Conservation (phyloP, 2,113 vertebrate genomes). For the Trichechus manatus region DNA sequence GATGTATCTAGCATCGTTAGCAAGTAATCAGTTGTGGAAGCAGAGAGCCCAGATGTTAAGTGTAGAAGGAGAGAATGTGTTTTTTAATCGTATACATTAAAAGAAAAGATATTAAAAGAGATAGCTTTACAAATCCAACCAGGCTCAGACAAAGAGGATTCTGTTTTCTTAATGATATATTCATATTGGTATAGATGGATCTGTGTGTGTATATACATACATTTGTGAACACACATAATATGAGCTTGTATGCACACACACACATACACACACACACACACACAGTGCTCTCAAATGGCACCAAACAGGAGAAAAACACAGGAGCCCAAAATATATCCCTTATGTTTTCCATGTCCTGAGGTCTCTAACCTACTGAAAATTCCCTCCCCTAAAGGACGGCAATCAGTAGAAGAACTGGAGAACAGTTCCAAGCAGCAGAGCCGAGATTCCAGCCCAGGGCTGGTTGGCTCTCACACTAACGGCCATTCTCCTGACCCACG, state of each 20-base stretch:
- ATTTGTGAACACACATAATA: background rate
- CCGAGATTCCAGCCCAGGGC: background rate
- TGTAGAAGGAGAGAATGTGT: background rate
- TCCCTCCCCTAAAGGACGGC: background rate
- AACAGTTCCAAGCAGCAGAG: background rate
- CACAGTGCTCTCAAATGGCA: background rate
- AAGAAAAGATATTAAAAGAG: slow-evolving; percentile 13
- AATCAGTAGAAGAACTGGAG: background rate
- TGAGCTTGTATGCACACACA: background rate
- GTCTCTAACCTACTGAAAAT: background rate
- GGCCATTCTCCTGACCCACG: background rate
- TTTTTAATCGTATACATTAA: background rate
- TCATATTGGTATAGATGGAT: background rate
- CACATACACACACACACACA: background rate
- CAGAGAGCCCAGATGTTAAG: background rate
- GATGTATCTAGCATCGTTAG: background rate
- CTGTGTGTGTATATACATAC: background rate
- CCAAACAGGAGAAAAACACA: background rate
- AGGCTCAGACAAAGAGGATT: background rate
- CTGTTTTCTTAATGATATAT: background rate
- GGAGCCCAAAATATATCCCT: background rate
- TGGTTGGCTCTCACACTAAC: background rate
- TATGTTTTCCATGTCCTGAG: background rate
- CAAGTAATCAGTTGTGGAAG: background rate
- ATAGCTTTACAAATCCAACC: background rate